Base-by-base conservation (phyloP, 2,113 vertebrate genomes). In the Ardeotis arabs region DNA sequence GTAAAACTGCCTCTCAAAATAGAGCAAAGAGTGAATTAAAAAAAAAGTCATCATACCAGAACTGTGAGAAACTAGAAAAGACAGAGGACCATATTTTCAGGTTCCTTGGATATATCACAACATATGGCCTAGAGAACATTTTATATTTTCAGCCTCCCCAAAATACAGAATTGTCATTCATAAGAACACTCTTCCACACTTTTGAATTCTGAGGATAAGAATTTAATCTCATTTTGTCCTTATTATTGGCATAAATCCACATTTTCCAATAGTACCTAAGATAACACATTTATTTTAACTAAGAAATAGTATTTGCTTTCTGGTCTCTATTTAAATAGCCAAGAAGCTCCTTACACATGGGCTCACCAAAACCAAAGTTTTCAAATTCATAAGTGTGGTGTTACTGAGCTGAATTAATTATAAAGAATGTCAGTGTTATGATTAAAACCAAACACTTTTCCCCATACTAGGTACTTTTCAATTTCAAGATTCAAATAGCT, bases 51-150 rank as follows among this genome's bases (percentile, higher is more conserved):
- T 70, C 60, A 67, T 68, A 90, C 11, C 29, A 90, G 93, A 96
- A 90, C 39, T 84, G 79, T 58, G 90, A 90, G 79, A 75, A 96
- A 78, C 88, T 16, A 96, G 92, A 94, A 95, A 96, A 96, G 93
- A 93, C 85, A 84, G 92, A 96, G 76, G 60, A 78, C 73, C 86
- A 80, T 90, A 95, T 94, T 95, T 94, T 59, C 86, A 90, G 39
- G 47, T 88, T 94, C 44, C n/a, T 79, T 84, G 33, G 73, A 78
- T 93, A 87, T 55, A 89, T 64, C 83, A 87, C 79, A 95, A 68
- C 67, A 96, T 82, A 93, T 81, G 89, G 79, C 64, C 49, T 75
- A 83, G 29, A 92, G 63, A 96, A 92, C 74, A 79, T 91, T 75
- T 89, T 37, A 90, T 93, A 92, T 75, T 90, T 95, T 89, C 76